phyloP scores from a whole-genome alignment of 1,140 invertebrate species.

The Drosophila athabasca region DNA sequence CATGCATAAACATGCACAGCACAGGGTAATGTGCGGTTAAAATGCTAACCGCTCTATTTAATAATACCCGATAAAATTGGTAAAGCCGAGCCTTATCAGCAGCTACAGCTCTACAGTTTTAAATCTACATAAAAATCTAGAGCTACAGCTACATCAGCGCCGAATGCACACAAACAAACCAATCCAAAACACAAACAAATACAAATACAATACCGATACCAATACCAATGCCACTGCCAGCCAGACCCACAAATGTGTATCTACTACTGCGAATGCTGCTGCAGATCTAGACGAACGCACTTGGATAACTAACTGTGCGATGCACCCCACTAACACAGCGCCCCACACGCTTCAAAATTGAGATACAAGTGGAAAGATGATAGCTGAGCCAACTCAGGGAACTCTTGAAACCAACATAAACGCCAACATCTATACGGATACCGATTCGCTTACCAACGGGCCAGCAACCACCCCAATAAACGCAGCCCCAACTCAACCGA shows the following conservation, averaged over 20 bases:
- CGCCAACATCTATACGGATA: background rate
- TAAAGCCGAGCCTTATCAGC: constrained; percentile 20
- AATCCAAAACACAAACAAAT: no score
- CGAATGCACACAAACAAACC: no score
- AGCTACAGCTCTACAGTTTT: no score
- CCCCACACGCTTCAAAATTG: constrained; percentile 17
- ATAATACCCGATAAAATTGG: constrained; percentile 37
- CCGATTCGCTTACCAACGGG: no score
- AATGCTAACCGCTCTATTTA: constrained; percentile 15
- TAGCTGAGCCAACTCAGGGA: constrained; percentile 56
- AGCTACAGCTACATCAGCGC: no score
- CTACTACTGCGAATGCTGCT: constrained; percentile 28
- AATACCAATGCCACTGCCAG: constrained; percentile 25
- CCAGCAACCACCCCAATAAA: constrained; percentile 31
- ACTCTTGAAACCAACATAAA: constrained; percentile 38
- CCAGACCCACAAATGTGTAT: constrained; percentile 4
- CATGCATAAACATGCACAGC: constrained; percentile 16
- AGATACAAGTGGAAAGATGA: constrained; percentile 43
- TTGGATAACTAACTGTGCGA: constrained; percentile 11
- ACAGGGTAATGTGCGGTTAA: constrained; percentile 4
- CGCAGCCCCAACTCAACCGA: constrained; percentile 30
- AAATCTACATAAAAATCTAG: no score
- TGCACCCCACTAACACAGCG: constrained; percentile 5
- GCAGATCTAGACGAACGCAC: constrained; percentile 25
- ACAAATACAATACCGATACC: no score